These are phyloP conservation scores for Lasioglossum zephyrum DNA, from an alignment of 2,888 invertebrate species.

Conservation along the genomic window DNA sequence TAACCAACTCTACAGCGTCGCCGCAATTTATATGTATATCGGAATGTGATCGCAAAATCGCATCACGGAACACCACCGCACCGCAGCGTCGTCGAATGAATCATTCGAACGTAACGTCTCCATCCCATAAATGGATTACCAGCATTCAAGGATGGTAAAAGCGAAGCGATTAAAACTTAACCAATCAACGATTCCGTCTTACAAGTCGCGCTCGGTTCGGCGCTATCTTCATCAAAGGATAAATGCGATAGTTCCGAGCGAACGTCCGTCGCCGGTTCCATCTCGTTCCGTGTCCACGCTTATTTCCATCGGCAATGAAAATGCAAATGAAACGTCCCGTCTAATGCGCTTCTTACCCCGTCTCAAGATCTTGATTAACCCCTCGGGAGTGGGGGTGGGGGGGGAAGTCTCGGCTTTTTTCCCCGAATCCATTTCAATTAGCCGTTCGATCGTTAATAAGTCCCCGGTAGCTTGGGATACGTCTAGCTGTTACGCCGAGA, in stretches of 20 bases:
- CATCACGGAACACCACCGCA: neutral
- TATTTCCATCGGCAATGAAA: conserved; percentile 27
- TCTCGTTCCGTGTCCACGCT: conserved; percentile 9
- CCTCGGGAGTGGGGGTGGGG: neutral
- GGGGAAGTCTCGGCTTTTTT: neutral
- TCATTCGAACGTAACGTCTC: neutral
- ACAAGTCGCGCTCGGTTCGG: neutral
- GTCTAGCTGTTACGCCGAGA: conserved; percentile 10
- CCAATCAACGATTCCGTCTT: conserved; percentile 4
- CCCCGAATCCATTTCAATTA: conserved; percentile 23
- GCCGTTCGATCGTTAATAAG: conserved; percentile 32
- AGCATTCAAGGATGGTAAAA: neutral
- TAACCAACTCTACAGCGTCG: too few relatives aligned
- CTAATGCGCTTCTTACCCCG: conserved; percentile 25
- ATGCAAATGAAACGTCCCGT: conserved; percentile 41
- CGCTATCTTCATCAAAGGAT: neutral
- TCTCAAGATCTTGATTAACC: conserved; percentile 20
- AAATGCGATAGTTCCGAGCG: neutral
- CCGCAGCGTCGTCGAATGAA: neutral
- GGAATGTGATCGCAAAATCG: neutral
- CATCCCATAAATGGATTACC: neutral
- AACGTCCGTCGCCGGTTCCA: neutral
- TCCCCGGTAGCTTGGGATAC: neutral
- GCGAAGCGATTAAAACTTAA: conserved; percentile 23
- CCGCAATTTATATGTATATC: neutral